Conservation (phyloP, 2,113 vertebrate species). For the Ochotona curzoniae region DNA sequence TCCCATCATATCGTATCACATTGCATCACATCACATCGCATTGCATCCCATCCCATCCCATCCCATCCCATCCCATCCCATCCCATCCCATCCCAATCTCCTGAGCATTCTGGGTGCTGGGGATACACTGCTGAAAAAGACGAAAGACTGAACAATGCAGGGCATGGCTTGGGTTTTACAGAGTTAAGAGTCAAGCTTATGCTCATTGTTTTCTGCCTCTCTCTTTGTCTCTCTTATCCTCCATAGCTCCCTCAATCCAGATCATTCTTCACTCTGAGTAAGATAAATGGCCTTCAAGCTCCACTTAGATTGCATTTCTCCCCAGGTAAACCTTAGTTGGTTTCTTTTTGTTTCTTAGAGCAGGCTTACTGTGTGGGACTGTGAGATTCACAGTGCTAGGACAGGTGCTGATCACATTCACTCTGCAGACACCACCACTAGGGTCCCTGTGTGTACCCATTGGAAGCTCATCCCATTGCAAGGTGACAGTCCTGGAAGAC, state of each 20-base stretch:
- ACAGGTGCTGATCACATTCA: background rate
- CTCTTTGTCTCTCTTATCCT: background rate
- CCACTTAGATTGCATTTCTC: constrained; percentile 41
- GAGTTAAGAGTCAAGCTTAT: background rate
- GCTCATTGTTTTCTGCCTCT: background rate
- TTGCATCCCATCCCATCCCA: too few relatives aligned
- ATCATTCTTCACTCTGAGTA: constrained; percentile 43
- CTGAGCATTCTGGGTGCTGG: background rate
- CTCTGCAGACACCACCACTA: background rate
- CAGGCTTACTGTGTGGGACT: background rate
- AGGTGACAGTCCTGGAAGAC: background rate
- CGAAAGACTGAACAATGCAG: background rate
- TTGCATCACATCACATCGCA: background rate
- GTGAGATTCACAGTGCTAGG: background rate
- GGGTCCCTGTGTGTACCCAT: background rate
- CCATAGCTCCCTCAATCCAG: background rate
- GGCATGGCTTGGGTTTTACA: background rate
- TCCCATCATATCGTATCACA: background rate
- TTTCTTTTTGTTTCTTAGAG: constrained; percentile 34
- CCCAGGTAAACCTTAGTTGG: constrained; percentile 24
- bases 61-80: background rate
- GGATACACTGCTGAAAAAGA: background rate
- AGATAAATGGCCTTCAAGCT: constrained; percentile 40
- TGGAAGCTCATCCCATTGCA: background rate
- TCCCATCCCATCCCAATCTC: too few relatives aligned